Percentiles rank a stretch among this genome's conserved stretches.
phyloP scores from a whole-genome alignment of 2,797 vertebrate genomes.

The Crocodylus rhombifer region DNA sequence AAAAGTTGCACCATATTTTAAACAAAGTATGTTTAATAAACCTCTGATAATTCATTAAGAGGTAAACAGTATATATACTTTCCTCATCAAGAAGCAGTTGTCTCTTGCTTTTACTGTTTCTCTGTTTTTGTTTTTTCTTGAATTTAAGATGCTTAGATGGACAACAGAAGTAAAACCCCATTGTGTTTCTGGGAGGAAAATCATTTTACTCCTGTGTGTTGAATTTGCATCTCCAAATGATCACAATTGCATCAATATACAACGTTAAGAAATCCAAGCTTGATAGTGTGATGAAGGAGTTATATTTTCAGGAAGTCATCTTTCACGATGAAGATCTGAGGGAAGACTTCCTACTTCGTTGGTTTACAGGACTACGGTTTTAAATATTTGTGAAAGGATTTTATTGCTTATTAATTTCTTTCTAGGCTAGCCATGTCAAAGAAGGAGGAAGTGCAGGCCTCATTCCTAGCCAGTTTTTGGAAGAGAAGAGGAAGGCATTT shows the following conservation, averaged over 20 bases:
- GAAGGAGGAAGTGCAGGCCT: conserved; percentile 93
- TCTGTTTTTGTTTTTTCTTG: neutral
- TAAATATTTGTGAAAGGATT: conserved; percentile 21
- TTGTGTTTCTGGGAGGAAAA: neutral
- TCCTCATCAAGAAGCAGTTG: neutral
- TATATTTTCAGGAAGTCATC: neutral
- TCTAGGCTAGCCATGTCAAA: conserved; percentile 91
- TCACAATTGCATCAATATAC: neutral
- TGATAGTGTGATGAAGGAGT: neutral
- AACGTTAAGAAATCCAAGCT: neutral
- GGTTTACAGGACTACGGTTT: conserved; percentile 31
- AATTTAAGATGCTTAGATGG: neutral
- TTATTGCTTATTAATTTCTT: conserved; percentile 45
- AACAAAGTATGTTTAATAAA: neutral
- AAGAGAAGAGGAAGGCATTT: conserved; percentile 99
- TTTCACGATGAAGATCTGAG: neutral
- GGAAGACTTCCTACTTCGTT: neutral
- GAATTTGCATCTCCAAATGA: neutral
- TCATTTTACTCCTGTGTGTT: neutral
- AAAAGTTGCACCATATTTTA: neutral
- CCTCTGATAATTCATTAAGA: neutral
- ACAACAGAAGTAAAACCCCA: neutral
- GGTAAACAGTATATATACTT: neutral
- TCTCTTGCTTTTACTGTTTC: neutral
- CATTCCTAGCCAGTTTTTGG: conserved; percentile 97